These are phyloP conservation scores for Drosophila nigromelanica DNA, from an alignment of 1,140 invertebrate genomes.

Conservation along the genomic window DNA sequence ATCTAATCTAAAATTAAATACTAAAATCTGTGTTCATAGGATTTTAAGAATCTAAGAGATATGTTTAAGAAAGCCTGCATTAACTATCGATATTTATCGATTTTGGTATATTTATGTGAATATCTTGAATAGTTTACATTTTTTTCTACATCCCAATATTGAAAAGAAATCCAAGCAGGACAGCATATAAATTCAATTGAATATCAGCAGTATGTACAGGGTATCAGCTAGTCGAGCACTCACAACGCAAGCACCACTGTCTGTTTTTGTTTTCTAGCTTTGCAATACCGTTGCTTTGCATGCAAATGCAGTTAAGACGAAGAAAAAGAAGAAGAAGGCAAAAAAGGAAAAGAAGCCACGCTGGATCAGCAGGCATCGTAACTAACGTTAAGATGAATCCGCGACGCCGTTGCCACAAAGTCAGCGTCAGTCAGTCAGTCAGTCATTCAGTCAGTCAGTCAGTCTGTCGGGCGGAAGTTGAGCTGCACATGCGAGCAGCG, in stretches of 20 bases:
- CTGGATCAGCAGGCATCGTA: conserved; percentile 43
- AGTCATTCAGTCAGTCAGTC: conserved; percentile 9
- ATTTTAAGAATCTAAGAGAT: no score
- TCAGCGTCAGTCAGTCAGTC: conserved; percentile 15
- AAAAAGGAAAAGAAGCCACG: background rate
- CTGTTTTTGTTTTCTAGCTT: conserved; percentile 47
- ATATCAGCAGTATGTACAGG: background rate
- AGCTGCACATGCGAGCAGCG: conserved; percentile 53
- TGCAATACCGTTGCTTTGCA: conserved; percentile 35
- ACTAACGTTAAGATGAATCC: conserved; percentile 66
- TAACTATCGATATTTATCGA: background rate
- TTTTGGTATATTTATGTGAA: background rate
- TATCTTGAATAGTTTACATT: background rate
- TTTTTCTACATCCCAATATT: no score
- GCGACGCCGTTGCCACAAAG: conserved; percentile 28
- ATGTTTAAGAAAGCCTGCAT: no score
- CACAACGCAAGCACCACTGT: background rate
- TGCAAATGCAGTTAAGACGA: conserved; percentile 47
- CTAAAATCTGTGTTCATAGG: background rate
- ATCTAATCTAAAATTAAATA: no score
- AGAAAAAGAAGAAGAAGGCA: background rate
- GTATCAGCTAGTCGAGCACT: conserved; percentile 6
- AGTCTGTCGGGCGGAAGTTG: conserved; percentile 30
- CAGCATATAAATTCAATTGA: no score
- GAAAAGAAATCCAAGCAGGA: no score